phyloP scores from a whole-genome alignment of 2,797 vertebrate genomes.

The Pseudochirops cupreus region DNA sequence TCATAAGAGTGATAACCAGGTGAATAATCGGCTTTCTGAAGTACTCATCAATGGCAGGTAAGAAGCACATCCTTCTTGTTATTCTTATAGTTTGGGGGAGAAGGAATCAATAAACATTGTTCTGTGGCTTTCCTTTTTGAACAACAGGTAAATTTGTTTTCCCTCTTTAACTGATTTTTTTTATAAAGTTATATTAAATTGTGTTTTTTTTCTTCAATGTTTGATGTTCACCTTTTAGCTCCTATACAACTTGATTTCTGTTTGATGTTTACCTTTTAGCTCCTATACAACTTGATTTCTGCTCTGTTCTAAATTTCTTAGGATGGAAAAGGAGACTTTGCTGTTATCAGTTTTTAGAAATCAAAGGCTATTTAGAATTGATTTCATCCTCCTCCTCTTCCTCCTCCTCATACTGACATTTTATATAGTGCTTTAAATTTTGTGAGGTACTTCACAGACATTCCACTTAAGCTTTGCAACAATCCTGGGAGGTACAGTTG shows the following conservation, averaged over 20 bases:
- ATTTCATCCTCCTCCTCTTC: background rate
- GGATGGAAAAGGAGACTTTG: background rate
- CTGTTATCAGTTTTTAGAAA: conserved; percentile 20
- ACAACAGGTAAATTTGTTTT: conserved; percentile 4
- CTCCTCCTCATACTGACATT: background rate
- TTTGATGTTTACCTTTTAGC: background rate
- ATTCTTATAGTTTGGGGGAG: conserved; percentile 21
- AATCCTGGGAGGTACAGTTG: background rate
- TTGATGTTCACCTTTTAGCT: background rate
- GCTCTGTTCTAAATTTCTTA: conserved; percentile 12
- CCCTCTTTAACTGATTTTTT: background rate
- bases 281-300: background rate
- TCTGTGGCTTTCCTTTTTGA: conserved; percentile 26
- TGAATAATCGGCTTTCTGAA: conserved; percentile 90
- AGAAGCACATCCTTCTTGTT: conserved; percentile 68
- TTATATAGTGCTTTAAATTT: background rate
- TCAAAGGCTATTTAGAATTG: background rate
- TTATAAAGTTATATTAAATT: background rate
- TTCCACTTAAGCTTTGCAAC: background rate
- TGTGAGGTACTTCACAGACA: background rate
- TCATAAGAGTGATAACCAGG: conserved; percentile 88
- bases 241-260: background rate
- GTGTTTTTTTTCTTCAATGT: background rate
- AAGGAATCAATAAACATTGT: background rate
- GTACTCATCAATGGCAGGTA: conserved; percentile 89